Percentiles rank a stretch among this genome's conserved stretches.
Conservation (phyloP, 37 sponge, comb jelly and placozoan genomes). For the Oopsacas minuta region DNA sequence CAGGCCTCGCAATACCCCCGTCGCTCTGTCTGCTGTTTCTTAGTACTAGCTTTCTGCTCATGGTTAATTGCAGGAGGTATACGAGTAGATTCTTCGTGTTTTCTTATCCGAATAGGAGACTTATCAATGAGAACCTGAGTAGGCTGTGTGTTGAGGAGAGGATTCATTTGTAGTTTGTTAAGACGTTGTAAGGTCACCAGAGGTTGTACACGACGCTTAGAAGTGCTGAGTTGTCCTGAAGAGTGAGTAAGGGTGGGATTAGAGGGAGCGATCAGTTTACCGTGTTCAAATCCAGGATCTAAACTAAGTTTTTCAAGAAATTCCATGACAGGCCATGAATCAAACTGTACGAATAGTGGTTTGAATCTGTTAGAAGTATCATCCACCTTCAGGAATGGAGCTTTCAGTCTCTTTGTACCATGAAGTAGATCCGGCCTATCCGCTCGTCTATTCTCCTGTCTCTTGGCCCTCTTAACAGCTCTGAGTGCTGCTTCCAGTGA, state of each 20-base stretch:
- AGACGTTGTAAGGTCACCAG: neutral
- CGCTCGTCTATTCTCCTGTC: neutral
- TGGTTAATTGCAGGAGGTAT: neutral
- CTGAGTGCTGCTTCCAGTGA: neutral
- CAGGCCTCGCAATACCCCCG: conserved; percentile 18
- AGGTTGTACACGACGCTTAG: neutral
- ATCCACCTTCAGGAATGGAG: neutral
- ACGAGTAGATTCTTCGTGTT: neutral
- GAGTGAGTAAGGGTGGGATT: neutral
- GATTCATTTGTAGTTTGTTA: too few relatives aligned
- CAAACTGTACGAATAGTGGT: neutral
- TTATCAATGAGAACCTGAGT: neutral
- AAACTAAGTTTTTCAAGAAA: neutral
- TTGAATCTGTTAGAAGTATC: neutral
- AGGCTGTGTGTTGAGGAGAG: neutral
- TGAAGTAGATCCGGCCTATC: neutral
- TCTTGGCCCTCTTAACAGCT: neutral
- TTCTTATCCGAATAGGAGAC: neutral
- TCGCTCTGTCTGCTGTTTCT: neutral
- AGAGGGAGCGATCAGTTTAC: neutral
- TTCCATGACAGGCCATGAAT: neutral
- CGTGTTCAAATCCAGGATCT: neutral
- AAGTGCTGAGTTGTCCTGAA: neutral
- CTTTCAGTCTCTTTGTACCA: neutral
- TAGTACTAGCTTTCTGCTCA: neutral